A percentile compares a stretch with the other conserved stretches of the same genome.
Conservation (phyloP, 23 tunicate species). For the Corella eumyota region DNA sequence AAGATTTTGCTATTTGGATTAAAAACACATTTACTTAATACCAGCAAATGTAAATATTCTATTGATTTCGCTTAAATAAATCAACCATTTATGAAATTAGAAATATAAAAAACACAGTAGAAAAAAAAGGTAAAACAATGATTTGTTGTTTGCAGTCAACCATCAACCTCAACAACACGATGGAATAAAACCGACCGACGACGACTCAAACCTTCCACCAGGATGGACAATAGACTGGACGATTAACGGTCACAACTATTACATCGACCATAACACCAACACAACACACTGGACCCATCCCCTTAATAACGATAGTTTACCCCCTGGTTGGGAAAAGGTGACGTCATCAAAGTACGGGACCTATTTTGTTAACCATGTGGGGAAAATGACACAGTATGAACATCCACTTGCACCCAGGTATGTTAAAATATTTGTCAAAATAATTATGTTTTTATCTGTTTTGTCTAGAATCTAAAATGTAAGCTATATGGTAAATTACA, state of each 20-base stretch:
- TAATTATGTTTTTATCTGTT: too few relatives aligned
- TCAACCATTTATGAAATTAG: too few relatives aligned
- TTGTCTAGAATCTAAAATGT: too few relatives aligned
- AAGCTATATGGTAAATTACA: too few relatives aligned
- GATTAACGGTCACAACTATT: constrained; percentile 64
- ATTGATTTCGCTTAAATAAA: too few relatives aligned
- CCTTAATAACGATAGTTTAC: constrained; percentile 80
- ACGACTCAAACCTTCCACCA: constrained; percentile 57
- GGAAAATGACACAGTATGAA: constrained; percentile 66
- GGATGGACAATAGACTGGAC: constrained; percentile 94
- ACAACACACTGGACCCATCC: constrained; percentile 98
- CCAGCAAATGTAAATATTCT: too few relatives aligned
- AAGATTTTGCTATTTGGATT: too few relatives aligned
- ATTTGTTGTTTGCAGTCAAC: too few relatives aligned
- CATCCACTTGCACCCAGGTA: constrained; percentile 81
- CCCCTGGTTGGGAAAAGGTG: constrained; percentile 96
- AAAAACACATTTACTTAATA: too few relatives aligned
- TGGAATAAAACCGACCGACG: not conserved
- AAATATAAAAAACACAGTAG: too few relatives aligned
- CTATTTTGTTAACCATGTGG: constrained; percentile 81
- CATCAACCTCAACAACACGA: constrained; percentile 12
- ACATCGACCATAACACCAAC: constrained; percentile 91
- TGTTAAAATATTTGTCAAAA: not conserved
- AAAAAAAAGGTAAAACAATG: too few relatives aligned
- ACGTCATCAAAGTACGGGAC: constrained; percentile 72